A percentile compares a stretch with the other conserved stretches of the same genome.
Conservation (phyloP, 2,888 invertebrate species). For the Aphidius colemani region DNA sequence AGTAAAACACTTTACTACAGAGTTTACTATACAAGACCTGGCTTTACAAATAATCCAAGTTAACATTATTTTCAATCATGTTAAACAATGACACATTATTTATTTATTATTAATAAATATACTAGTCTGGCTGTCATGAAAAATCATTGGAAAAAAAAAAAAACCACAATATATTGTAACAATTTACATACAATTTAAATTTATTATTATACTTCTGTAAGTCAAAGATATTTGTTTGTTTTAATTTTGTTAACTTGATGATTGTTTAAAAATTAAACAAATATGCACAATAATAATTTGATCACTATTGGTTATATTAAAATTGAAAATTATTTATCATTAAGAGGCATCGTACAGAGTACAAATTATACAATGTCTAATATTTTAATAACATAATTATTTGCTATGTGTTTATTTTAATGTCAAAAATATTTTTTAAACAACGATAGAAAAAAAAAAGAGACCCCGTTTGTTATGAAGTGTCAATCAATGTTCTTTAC, state of each 20-base stretch:
- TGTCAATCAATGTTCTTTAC: too few species aligned
- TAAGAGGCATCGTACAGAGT: neutral
- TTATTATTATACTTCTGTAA: slow-evolving; percentile 21
- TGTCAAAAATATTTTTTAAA: too few species aligned
- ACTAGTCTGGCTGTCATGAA: slow-evolving; percentile 49
- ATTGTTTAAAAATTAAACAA: neutral
- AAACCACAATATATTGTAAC: slow-evolving; percentile 39
- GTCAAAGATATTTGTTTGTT: slow-evolving; percentile 16
- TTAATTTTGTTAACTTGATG: neutral
- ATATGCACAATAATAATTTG: slow-evolving; percentile 2
- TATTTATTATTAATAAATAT: slow-evolving; percentile 18
- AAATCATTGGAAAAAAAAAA: slow-evolving; percentile 30
- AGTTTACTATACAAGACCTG: slow-evolving; percentile 88
- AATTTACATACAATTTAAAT: slow-evolving; percentile 19
- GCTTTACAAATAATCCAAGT: slow-evolving; percentile 41
- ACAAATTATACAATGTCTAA: neutral
- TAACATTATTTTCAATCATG: slow-evolving; percentile 17
- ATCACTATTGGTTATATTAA: too few species aligned
- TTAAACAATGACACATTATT: slow-evolving; percentile 17
- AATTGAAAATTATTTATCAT: too few species aligned
- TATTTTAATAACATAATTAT: neutral
- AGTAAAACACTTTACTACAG: slow-evolving; percentile 99
- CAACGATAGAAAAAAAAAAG: too few species aligned
- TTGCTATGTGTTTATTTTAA: too few species aligned
- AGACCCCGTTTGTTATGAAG: neutral